phyloP scores from a whole-genome alignment of 2,797 vertebrate species.

The Xenopus petersii region DNA sequence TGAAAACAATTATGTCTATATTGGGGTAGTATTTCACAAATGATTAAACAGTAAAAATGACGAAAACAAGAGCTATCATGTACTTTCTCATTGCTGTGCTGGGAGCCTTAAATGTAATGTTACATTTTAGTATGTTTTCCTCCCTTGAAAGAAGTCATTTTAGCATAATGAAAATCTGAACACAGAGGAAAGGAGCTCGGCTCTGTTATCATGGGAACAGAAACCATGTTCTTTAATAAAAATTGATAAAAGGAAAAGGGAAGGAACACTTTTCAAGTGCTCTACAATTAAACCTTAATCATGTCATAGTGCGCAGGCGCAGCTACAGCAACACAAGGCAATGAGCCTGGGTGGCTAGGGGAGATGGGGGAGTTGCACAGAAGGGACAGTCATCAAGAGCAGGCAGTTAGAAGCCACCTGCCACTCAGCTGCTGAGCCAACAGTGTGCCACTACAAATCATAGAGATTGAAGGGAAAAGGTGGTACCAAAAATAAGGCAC shows the following conservation, averaged over 20 bases:
- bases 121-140: constrained; percentile 50
- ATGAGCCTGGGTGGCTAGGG: too few relatives aligned
- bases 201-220: constrained; percentile 40
- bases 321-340: too few relatives aligned
- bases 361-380: too few relatives aligned
- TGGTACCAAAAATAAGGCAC: too few relatives aligned
- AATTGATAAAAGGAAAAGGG: constrained; percentile 42
- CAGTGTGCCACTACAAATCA: too few relatives aligned
- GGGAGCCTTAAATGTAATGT: constrained; percentile 45
- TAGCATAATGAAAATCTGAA: constrained; percentile 50
- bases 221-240: constrained; percentile 47
- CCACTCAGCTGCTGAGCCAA: too few relatives aligned
- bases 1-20: constrained; percentile 59
- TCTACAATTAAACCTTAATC: background rate
- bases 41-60: constrained; percentile 54
- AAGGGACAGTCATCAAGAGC: too few relatives aligned
- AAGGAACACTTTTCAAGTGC: constrained; percentile 39
- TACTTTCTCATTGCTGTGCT: constrained; percentile 45
- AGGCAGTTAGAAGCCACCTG: too few relatives aligned
- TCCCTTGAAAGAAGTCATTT: constrained; percentile 41
- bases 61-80: constrained; percentile 48
- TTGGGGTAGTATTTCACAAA: constrained; percentile 58
- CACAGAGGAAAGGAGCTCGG: constrained; percentile 41
- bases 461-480: too few relatives aligned
- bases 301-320: too few relatives aligned